phyloP scores from a whole-genome alignment of 2,888 invertebrate genomes.

The Melanophora roralis region DNA sequence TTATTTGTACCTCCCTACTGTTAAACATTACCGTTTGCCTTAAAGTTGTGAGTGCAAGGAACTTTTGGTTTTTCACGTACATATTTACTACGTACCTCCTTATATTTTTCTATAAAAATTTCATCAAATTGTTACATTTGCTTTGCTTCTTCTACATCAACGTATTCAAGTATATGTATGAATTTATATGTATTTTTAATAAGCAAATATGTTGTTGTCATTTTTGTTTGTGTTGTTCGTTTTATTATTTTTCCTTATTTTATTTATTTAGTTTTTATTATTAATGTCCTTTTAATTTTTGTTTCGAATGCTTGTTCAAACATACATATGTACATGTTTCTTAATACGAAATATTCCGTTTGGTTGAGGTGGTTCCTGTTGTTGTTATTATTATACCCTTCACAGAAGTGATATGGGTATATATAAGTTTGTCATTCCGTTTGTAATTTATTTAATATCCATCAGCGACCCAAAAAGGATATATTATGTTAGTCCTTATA shows the following conservation, averaged over 20 bases:
- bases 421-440: too few relatives aligned
- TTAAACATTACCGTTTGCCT: neutral
- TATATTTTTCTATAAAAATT: neutral
- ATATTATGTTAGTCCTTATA: too few relatives aligned
- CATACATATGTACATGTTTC: conserved; percentile 11
- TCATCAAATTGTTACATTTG: neutral
- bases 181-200: too few relatives aligned
- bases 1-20: neutral
- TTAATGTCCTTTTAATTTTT: conserved; percentile 59
- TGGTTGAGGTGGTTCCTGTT: conserved; percentile 1
- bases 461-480: too few relatives aligned
- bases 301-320: too few relatives aligned
- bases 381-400: too few relatives aligned
- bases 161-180: neutral
- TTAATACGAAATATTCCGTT: neutral
- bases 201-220: neutral
- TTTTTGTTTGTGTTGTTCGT: conserved; percentile 13
- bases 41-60: neutral
- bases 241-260: conserved; percentile 32
- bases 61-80: too few relatives aligned
- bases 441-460: too few relatives aligned
- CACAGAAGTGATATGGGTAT: too few relatives aligned
- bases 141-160: neutral
- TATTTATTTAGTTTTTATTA: conserved; percentile 38
- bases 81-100: neutral